Conservation (phyloP, 2,888 invertebrate species). For the Platycnemis pennipes region DNA sequence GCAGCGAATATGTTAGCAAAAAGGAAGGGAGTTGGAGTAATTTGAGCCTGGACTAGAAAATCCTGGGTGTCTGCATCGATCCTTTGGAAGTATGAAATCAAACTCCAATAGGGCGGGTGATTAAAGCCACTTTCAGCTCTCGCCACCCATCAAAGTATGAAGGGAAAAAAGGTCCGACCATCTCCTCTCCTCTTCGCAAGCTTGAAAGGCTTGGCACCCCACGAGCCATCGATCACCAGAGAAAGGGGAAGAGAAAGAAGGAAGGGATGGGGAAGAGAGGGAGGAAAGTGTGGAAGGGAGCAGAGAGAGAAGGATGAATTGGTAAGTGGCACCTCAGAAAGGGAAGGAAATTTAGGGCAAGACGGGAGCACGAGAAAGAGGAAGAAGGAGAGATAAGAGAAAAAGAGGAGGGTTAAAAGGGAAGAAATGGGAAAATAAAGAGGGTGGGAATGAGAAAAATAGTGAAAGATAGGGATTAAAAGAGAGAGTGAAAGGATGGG, state of each 20-base stretch:
- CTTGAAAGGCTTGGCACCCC: background rate
- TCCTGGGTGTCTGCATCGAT: background rate
- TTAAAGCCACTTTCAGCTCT: background rate
- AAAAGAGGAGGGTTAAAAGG: background rate
- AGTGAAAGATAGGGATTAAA: too few species aligned
- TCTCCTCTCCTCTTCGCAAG: background rate
- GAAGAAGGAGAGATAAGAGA: background rate
- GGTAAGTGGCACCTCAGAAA: background rate
- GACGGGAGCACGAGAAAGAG: too few species aligned
- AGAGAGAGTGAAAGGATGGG: background rate
- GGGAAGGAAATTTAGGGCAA: background rate
- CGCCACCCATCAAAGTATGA: background rate
- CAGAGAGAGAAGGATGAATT: background rate
- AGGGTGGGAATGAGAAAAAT: background rate
- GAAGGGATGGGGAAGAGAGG: background rate
- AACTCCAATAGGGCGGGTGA: background rate
- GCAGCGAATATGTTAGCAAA: too few species aligned
- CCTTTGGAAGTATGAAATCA: background rate
- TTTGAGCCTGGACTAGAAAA: background rate
- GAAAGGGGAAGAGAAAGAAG: background rate
- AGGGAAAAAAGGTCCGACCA: background rate
- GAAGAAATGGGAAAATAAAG: background rate
- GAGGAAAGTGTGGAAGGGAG: background rate
- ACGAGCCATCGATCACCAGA: background rate
- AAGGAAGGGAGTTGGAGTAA: background rate